phyloP scores from a whole-genome alignment of 1,140 invertebrate species.

The Nixonia krombeini region DNA sequence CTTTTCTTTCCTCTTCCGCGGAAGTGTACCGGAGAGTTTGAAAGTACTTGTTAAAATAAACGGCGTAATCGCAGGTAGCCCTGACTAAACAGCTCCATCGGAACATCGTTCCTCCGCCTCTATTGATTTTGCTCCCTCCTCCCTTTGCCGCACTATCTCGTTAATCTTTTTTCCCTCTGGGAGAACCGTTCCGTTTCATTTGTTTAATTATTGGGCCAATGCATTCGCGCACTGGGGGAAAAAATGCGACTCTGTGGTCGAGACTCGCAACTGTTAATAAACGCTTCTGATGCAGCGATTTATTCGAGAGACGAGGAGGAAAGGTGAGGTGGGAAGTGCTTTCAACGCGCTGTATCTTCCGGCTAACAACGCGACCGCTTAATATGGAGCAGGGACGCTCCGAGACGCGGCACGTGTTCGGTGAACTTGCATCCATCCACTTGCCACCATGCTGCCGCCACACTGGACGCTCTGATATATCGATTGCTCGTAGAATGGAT shows the following conservation, averaged over 20 bases:
- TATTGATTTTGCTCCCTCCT: neutral
- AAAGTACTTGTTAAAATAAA: conserved; percentile 67
- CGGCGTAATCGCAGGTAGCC: conserved; percentile 26
- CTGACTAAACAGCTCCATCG: neutral
- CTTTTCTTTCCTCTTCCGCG: conserved; percentile 5
- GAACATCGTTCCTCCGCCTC: conserved; percentile 36
- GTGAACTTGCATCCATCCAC: conserved; percentile 37
- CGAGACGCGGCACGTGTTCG: conserved; percentile 37
- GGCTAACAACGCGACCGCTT: conserved; percentile 19
- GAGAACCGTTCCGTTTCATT: too few relatives aligned
- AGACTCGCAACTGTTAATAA: too few relatives aligned
- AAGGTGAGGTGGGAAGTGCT: too few relatives aligned
- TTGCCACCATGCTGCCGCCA: conserved; percentile 27
- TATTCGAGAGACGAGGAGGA: neutral
- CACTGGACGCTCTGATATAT: conserved; percentile 54
- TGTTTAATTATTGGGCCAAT: too few relatives aligned
- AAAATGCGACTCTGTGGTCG: too few relatives aligned
- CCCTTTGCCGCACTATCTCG: conserved; percentile 20
- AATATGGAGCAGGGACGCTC: conserved; percentile 50
- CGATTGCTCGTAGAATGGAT: conserved; percentile 52
- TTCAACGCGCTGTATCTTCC: neutral
- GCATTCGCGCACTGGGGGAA: too few relatives aligned
- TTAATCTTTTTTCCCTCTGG: too few relatives aligned
- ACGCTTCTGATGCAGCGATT: too few relatives aligned
- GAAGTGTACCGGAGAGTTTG: conserved; percentile 52